Conservation (phyloP, 2,113 vertebrate genomes). For the Boleophthalmus pectinirostris region DNA sequence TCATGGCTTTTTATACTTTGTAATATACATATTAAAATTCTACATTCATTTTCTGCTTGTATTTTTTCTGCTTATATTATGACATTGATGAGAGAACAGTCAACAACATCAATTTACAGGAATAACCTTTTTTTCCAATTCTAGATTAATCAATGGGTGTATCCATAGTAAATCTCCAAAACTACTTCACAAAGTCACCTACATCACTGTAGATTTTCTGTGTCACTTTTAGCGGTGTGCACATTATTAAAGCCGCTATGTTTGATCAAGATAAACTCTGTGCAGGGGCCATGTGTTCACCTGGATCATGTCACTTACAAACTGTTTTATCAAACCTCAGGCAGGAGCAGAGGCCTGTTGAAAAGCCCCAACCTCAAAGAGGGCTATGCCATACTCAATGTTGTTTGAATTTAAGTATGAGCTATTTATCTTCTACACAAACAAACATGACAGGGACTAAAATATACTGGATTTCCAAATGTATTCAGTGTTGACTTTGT, state of each 20-base stretch:
- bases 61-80: background rate
- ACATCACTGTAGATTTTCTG: background rate
- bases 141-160: no score
- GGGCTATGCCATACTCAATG: conserved; percentile 25
- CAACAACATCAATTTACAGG: no score
- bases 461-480: conserved; percentile 15
- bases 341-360: conserved; percentile 39
- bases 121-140: background rate
- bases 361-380: conserved; percentile 20
- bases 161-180: background rate
- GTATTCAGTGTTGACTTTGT: conserved; percentile 11
- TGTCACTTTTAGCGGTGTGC: background rate
- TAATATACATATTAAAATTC: background rate
- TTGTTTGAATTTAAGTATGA: conserved; percentile 53
- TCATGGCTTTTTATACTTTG: no score
- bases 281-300: conserved; percentile 41
- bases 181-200: background rate
- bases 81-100: background rate
- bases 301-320: conserved; percentile 30
- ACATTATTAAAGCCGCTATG: background rate
- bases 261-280: conserved; percentile 34
- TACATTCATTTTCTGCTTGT: background rate
- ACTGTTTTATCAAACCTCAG: conserved; percentile 51
- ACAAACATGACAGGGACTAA: background rate
- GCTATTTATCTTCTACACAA: conserved; percentile 50